These are phyloP conservation scores for Herpailurus yagouaroundi DNA, from an alignment of 2,113 vertebrate genomes.

Conservation along the genomic window DNA sequence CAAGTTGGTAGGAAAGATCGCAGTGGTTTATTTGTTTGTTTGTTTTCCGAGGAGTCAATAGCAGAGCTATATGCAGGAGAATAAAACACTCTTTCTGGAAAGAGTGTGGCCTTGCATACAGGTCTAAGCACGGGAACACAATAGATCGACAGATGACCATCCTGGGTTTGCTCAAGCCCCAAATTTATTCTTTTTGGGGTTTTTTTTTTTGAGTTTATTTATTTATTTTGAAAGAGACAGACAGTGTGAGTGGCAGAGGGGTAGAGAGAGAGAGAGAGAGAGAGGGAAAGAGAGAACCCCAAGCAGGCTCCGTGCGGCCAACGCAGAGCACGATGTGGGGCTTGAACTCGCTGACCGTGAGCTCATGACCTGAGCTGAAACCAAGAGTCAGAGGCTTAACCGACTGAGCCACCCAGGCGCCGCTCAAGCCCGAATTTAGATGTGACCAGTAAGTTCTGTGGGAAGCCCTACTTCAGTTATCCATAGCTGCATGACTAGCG, in stretches of 20 bases:
- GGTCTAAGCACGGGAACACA: background rate
- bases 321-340: no score
- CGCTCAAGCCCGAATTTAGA: background rate
- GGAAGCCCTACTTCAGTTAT: background rate
- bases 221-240: no score
- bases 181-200: background rate
- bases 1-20: background rate
- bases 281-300: no score
- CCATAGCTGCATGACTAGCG: background rate
- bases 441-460: rapidly evolving
- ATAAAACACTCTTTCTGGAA: background rate
- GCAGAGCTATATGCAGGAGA: background rate
- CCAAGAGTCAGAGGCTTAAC: no score
- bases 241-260: no score
- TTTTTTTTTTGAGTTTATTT: no score
- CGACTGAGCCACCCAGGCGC: no score
- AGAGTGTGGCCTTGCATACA: background rate
- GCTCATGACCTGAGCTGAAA: no score
- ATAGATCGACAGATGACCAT: rapidly evolving
- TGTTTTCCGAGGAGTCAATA: background rate
- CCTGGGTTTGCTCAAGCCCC: background rate
- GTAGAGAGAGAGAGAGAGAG: no score
- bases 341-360: no score
- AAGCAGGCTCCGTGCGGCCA: no score
- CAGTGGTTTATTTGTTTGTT: background rate